Evolutionary conservation across 2,888 invertebrate genomes (phyloP), one percentile per base, ranked within the genome.

Genomic region (Hymenopus coronatus): DNA sequence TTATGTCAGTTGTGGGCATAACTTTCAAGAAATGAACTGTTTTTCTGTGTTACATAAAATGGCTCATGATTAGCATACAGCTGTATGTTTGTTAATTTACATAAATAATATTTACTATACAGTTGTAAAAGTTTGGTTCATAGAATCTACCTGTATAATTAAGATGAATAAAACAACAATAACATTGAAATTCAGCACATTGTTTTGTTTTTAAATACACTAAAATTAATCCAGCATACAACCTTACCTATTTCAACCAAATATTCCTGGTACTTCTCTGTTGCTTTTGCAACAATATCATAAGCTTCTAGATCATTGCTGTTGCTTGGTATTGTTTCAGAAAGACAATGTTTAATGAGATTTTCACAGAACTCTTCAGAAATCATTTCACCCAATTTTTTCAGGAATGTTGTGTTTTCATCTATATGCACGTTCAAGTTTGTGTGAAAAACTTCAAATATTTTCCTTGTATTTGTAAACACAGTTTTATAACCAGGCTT

Each of bases 321-420:
- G 87, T 95, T 96, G 90, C 95, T 96, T 0, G 98, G 98, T 91
- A 98, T 96, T 0, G 97, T 96, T 90, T 96, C 94, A 87, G 96
- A 94, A 14, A 98, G 94, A 92, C 97, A 98, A 91, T 97, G 95
- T 90, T 96, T 95, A 4, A 97, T 95, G 82, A 98, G 93, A 28
- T 95, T 92, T 28, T 95, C 94, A 30, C 96, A 94, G 91, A 98
- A 95, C 85, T 95, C 94, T 89, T 94, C 93, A 85, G 95, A 93
- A 12, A 95, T 92, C 85, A 94, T 92, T 46, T 93, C 93, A 8
- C 95, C 94, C 83, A 95, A 92, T 84, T 94, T 94, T 89, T 92
- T 93, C 92, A 97, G 93, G 82, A 96, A 92, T 3, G 94, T 94
- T 82, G 93, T 92, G 15, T 93, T 92, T 12, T 93, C 92, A 12